These are phyloP conservation scores for Hiodon alosoides DNA, from an alignment of 2,113 vertebrate genomes.

Conservation along the genomic window DNA sequence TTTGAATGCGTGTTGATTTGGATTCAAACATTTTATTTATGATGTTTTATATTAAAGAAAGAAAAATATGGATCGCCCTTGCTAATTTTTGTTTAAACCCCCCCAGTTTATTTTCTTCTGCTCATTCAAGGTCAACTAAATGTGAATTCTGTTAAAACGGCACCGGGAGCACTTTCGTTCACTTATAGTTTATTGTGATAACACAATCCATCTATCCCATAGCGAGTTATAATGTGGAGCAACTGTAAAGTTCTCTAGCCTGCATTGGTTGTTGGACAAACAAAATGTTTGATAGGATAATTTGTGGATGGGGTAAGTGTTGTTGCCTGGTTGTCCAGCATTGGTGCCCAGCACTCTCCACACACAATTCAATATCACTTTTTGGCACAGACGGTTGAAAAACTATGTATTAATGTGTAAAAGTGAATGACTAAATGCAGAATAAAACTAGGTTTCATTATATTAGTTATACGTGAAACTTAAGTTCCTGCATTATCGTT, in stretches of 20 bases:
- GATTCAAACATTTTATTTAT: background rate
- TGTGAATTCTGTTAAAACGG: background rate
- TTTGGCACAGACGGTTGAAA: no score
- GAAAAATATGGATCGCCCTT: background rate
- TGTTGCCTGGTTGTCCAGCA: slow-evolving; percentile 11
- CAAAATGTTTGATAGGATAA: slow-evolving; percentile 8
- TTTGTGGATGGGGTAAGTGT: slow-evolving; percentile 1
- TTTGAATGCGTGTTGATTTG: background rate
- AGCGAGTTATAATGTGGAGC: no score
- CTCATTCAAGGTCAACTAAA: background rate
- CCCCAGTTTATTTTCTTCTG: background rate
- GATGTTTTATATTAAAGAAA: slow-evolving; percentile 1
- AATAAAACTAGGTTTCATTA: background rate
- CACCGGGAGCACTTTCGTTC: no score
- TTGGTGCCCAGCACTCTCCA: no score
- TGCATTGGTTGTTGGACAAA: slow-evolving; percentile 15
- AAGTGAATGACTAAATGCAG: no score
- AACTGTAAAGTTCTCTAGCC: slow-evolving; percentile 7
- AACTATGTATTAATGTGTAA: no score
- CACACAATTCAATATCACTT: no score
- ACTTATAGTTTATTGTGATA: no score
- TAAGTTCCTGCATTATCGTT: background rate
- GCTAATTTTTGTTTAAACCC: background rate
- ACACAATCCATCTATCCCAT: no score
- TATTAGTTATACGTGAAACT: no score